A percentile compares a stretch with the other conserved stretches of the same genome.
Evolutionary conservation across 1,140 invertebrate genomes (phyloP).

Genomic region (Tetranychus urticae): DNA sequence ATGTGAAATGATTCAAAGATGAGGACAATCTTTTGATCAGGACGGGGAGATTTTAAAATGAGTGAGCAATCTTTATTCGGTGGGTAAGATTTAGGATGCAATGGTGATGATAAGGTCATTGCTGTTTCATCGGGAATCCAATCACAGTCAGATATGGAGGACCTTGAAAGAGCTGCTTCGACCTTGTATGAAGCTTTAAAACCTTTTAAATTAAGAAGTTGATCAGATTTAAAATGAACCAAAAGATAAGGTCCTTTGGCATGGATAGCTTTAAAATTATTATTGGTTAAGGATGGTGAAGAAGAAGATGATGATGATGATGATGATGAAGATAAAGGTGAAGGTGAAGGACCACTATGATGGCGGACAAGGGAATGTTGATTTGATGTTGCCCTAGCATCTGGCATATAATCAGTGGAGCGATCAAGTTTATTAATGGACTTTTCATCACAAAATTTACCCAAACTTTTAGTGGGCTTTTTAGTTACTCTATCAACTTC

Average conservation of each 20-base stretch:
- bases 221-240: constrained; percentile 13
- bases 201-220: constrained; percentile 10
- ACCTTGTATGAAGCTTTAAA: constrained; percentile 7
- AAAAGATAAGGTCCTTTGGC: constrained; percentile 3
- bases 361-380: background rate
- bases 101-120: constrained; percentile 11
- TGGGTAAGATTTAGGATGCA: constrained; percentile 11
- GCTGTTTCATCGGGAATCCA: constrained; percentile 8
- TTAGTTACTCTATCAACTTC: constrained; percentile 4
- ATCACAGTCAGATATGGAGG: constrained; percentile 4
- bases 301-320: background rate
- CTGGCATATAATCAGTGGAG: background rate
- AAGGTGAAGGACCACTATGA: background rate
- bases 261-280: background rate
- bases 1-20: constrained; percentile 10
- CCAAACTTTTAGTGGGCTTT: constrained; percentile 1
- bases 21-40: constrained; percentile 5
- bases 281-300: background rate
- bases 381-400: background rate
- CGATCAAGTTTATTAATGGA: background rate
- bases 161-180: background rate
- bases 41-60: constrained; percentile 12
- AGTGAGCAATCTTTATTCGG: constrained; percentile 14
- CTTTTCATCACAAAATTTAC: constrained; percentile 5
- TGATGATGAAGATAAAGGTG: background rate